Evolutionary conservation across 2,113 vertebrate genomes (phyloP), one percentile per base, ranked within the genome.

Genomic region (Thamnaconus septentrionalis): DNA sequence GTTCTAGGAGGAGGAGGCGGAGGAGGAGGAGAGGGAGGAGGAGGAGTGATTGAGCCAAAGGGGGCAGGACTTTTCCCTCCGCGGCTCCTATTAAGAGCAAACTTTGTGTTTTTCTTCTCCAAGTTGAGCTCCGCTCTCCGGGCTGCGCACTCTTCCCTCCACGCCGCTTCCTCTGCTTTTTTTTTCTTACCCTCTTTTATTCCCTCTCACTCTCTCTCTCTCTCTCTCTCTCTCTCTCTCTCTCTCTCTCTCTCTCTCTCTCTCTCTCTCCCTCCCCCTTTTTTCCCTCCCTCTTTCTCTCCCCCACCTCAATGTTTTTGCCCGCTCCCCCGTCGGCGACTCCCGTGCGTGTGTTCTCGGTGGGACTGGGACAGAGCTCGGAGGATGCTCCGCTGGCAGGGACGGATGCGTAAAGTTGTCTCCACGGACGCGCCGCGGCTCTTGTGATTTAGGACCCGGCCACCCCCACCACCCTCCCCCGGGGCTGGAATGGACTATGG

Each of bases 61-160:
- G 91, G 91, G 91, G 90, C 88, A 80, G 91, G 90, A 89, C 90
- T 89, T 87, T 85, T 71, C 83, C 84, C 83, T 75, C 73, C 79
- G 18, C 18, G 59, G 75, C 79, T 81, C 80, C 86, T 90, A 87
- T 92, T 92, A 93, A 92, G 91, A 88, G 87, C 90, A 90, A 93
- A 93, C 90, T 92, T 92, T 91, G 80, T 78, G 85, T 88, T 91
- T 88, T 89, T 90, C 88, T 91, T 92, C 87, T 89, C 88, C 83
- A 92, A 90, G 92, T 92, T 92, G 87, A 85, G 90, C 86, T 88
- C 86, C 79, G 66, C 84, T 56, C 79, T 76, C 56, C 69, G 63
- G 87, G 61, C 80, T 84, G 66, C 69, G 39, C 78, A 12, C 83
- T 49, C 44, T 75, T 71, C 71, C 79, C 18, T 31, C 18, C 18